phyloP scores from a whole-genome alignment of 2,113 vertebrate species.

The Tachysurus vachellii region DNA sequence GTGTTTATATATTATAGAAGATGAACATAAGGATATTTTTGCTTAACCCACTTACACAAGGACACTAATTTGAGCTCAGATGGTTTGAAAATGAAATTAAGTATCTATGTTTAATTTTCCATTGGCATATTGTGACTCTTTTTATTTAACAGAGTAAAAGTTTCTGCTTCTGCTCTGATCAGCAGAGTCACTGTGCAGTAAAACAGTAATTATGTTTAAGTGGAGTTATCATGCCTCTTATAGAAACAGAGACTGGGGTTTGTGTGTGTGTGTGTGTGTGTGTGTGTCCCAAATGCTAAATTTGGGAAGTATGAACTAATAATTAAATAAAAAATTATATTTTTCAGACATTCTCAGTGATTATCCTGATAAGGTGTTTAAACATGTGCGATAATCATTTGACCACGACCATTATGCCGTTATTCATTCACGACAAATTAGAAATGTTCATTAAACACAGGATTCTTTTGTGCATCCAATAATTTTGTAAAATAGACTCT shows the following conservation, averaged over 20 bases:
- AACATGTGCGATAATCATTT: background rate
- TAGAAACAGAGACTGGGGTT: background rate
- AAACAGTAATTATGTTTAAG: constrained; percentile 35
- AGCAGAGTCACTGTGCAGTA: background rate
- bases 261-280: background rate
- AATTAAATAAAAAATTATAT: constrained; percentile 1
- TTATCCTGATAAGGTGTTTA: background rate
- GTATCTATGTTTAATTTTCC: background rate
- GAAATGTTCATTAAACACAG: background rate
- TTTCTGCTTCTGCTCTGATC: background rate
- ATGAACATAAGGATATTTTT: no score
- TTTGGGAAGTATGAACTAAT: background rate
- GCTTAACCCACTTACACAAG: background rate
- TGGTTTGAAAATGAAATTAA: background rate
- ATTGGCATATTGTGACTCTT: background rate
- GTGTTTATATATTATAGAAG: no score
- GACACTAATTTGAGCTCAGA: background rate
- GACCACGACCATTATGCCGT: background rate
- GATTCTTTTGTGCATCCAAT: constrained; percentile 7
- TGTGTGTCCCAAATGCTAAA: background rate
- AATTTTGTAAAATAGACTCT: constrained; percentile 15
- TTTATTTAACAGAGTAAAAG: background rate
- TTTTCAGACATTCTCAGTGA: background rate
- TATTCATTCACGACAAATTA: background rate
- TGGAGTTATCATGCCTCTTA: constrained; percentile 33